Base-by-base conservation (phyloP, 2,888 invertebrate genomes). In the Sesamia inferens region DNA sequence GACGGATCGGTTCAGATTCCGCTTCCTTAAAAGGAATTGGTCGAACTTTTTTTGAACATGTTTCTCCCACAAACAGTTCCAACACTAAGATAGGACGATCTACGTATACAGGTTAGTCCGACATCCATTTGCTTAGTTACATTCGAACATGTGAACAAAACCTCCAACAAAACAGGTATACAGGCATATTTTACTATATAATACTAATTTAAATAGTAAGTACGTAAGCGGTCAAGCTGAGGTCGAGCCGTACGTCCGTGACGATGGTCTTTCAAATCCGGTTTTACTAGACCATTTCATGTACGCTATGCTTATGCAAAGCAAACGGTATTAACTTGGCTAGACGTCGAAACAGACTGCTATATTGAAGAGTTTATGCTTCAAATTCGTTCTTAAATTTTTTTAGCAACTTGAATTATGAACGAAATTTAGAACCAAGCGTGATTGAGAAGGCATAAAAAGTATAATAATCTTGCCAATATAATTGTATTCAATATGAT, bases 181-280 rank as follows among this genome's bases (percentile, higher is more conserved):
- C 24, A 44, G n/a, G 47, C 47, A 68, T 44, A 68, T 31, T 31
- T 42, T 22, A 22, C 16, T 74, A 68, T 76, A 76, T 62, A 42
- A 61, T 71, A 76, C 71, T 64, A 67, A 79, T 79, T 76, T 78
- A 76, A 78, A 76, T 78, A 78, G 54, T 74, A 80, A 64, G 77
- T 82, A 85, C 68, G 72, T 71, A 72, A 82, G 79, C 71, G 88
- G 88, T 93, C 93, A 94, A 90, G 80, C 76, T 86, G 90, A 90
- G 90, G 89, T 87, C 88, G 88, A 74, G 48, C 70, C 73, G 82
- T 88, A 88, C 88, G 90, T 88, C 88, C 85, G 88, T 84, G 87
- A 79, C 86, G 89, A 86, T 90, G 86, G 87, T 90, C 90, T 90
- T 89, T 91, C 88, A 89, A 94, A 94, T 93, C 95, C 94, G 94